A percentile compares a stretch with the other conserved stretches of the same genome.
These are phyloP conservation scores for Ypsolopha scabrella DNA, from an alignment of 2,888 invertebrate species.

Conservation along the genomic window DNA sequence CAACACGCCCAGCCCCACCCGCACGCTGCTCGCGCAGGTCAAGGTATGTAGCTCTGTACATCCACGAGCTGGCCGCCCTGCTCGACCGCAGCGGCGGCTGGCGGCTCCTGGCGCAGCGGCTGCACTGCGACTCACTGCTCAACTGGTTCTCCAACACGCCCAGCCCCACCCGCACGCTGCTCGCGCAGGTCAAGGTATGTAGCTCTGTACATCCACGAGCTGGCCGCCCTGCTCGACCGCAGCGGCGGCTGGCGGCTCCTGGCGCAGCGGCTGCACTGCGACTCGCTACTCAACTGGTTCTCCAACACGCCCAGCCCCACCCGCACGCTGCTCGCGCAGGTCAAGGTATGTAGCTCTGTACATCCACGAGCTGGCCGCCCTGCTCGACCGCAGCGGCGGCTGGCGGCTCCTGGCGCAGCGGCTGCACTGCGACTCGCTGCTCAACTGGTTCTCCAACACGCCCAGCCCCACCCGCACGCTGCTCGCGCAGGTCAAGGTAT, in stretches of 20 bases:
- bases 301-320: no score
- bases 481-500: slow-evolving; percentile 63
- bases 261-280: no score
- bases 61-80: slow-evolving; percentile 51
- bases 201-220: no score
- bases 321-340: no score
- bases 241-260: no score
- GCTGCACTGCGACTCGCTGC: slow-evolving; percentile 58
- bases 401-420: slow-evolving; percentile 72
- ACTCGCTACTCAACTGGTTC: no score
- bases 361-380: slow-evolving; percentile 48
- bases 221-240: no score
- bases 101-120: slow-evolving; percentile 66
- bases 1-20: no score
- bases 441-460: slow-evolving; percentile 53
- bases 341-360: no score
- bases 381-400: slow-evolving; percentile 66
- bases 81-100: slow-evolving; percentile 71
- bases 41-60: no score
- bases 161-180: slow-evolving; percentile 67
- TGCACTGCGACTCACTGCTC: slow-evolving; percentile 59
- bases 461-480: slow-evolving; percentile 67
- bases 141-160: slow-evolving; percentile 53
- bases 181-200: slow-evolving; percentile 61
- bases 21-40: no score